Conservation (phyloP, 2,113 vertebrate genomes). For the Platysteira castanea region DNA sequence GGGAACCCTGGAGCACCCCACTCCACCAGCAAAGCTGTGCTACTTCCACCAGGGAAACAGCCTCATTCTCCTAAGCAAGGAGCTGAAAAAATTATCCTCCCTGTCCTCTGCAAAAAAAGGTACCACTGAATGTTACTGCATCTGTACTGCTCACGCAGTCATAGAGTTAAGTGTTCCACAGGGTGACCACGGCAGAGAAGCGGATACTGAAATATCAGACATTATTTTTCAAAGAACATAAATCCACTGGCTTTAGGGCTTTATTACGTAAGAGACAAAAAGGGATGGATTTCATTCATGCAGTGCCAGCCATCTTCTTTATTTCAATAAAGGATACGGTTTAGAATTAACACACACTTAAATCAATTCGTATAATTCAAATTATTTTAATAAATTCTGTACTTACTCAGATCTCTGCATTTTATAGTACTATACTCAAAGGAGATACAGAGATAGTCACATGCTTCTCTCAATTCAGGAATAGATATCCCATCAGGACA, state of each 20-base stretch:
- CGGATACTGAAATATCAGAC: not conserved
- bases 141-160: not conserved
- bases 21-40: not conserved
- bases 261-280: not conserved
- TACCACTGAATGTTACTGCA: not conserved
- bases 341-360: not conserved
- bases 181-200: not conserved
- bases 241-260: not conserved
- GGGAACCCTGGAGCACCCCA: not conserved
- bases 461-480: conserved; percentile 96
- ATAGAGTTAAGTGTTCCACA: not conserved
- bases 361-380: not conserved
- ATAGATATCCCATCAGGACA: conserved; percentile 99
- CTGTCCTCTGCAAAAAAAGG: not conserved
- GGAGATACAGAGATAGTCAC: conserved; percentile 98
- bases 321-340: not conserved
- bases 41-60: not conserved
- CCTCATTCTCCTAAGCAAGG: not conserved
- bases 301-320: not conserved
- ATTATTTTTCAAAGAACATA: not conserved
- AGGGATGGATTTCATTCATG: not conserved
- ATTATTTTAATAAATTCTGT: conserved; percentile 15
- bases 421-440: conserved; percentile 99
- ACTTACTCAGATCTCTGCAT: conserved; percentile 99
- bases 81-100: not conserved